Evolutionary conservation across 2,888 invertebrate genomes (phyloP).

Genomic region (Pycnomerus fuliginosus): DNA sequence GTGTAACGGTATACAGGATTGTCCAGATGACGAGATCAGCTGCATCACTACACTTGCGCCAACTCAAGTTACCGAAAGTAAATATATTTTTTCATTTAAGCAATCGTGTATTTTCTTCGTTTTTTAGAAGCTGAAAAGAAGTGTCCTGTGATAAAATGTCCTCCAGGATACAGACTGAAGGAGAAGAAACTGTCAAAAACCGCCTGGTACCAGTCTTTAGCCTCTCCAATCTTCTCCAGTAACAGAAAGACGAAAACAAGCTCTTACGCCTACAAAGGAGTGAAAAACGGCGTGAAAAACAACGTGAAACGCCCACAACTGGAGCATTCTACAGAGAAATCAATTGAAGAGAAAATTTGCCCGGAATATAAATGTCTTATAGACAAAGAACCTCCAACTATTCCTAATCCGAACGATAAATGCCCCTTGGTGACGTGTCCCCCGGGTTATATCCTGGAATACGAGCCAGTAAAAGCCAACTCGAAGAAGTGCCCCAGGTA

Average conservation of each 20-base stretch:
- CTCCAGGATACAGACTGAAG: slow-evolving; percentile 31
- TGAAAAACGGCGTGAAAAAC: slow-evolving; percentile 3
- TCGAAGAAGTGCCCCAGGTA: slow-evolving; percentile 54
- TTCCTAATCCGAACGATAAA: slow-evolving; percentile 30
- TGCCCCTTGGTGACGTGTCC: slow-evolving; percentile 59
- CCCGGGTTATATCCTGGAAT: slow-evolving; percentile 23
- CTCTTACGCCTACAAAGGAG: not conserved
- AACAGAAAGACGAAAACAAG: slow-evolving; percentile 4
- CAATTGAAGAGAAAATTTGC: slow-evolving; percentile 53
- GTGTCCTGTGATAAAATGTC: slow-evolving; percentile 52
- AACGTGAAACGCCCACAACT: not conserved
- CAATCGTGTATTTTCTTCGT: slow-evolving; percentile 6
- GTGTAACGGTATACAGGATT: slow-evolving; percentile 82
- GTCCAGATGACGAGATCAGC: slow-evolving; percentile 76
- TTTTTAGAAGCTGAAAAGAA: slow-evolving; percentile 31
- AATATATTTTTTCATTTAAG: not conserved
- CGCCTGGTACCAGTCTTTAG: slow-evolving; percentile 4
- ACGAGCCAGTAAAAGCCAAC: slow-evolving; percentile 25
- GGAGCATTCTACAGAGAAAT: not conserved
- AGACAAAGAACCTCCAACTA: slow-evolving; percentile 53
- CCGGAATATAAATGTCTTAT: slow-evolving; percentile 60
- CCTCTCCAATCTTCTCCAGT: slow-evolving; percentile 13
- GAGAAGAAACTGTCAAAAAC: slow-evolving; percentile 6
- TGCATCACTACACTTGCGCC: slow-evolving; percentile 54
- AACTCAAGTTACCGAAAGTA: slow-evolving; percentile 53